Percentiles rank a stretch among this genome's conserved stretches.
Evolutionary conservation across 2,797 vertebrate genomes (phyloP).

Genomic region (Telmatherina bonti): DNA sequence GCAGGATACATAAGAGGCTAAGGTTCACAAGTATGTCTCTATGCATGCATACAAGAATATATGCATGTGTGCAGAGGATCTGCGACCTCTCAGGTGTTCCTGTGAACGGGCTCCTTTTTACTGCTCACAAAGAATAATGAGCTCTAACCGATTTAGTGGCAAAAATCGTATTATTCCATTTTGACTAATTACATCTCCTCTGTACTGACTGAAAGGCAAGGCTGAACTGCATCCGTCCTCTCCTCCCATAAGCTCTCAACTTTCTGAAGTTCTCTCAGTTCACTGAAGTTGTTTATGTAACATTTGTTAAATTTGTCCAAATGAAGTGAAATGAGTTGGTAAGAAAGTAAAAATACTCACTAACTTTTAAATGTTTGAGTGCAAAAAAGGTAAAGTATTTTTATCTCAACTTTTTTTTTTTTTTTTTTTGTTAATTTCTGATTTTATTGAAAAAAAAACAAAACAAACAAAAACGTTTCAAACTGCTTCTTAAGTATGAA

Average conservation of each 20-base stretch:
- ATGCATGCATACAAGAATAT: not conserved
- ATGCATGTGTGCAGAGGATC: conserved; percentile 6
- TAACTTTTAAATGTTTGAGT: not conserved
- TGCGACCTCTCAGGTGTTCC: conserved; percentile 70
- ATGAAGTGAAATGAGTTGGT: conserved; percentile 5
- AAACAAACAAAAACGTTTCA: too few species aligned
- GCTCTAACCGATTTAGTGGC: conserved; percentile 72
- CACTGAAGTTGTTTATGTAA: conserved; percentile 39
- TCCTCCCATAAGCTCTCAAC: not conserved
- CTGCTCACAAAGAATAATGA: conserved; percentile 45
- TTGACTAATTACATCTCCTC: conserved; percentile 73
- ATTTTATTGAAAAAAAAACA: not conserved
- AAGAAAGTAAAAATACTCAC: not conserved
- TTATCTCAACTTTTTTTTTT: not conserved
- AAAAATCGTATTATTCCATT: conserved; percentile 80
- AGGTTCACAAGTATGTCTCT: not conserved
- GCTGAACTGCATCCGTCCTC: conserved; percentile 20
- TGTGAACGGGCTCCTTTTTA: conserved; percentile 69
- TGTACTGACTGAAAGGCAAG: conserved; percentile 31
- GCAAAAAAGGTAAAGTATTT: not conserved
- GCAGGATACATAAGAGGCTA: not conserved
- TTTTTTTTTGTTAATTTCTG: too few species aligned
- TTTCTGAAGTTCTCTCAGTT: conserved; percentile 21
- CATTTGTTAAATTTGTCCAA: conserved; percentile 23
- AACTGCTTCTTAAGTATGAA: not conserved